phyloP scores from a whole-genome alignment of 2,888 invertebrate genomes.

The Cheilosia variabilis region DNA sequence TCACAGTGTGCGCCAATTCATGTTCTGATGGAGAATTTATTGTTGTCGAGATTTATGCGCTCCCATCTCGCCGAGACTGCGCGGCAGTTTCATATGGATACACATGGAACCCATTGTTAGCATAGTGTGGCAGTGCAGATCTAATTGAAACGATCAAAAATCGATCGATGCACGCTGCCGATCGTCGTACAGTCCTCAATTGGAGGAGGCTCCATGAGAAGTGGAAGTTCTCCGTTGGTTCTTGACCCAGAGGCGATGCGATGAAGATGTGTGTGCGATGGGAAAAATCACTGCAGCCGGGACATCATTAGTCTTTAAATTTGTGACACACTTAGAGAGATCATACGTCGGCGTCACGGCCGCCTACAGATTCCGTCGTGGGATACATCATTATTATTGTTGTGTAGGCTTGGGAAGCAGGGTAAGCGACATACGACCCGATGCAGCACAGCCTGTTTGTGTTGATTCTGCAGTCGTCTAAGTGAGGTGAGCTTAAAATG shows the following conservation, averaged over 20 bases:
- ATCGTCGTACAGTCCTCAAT: not conserved
- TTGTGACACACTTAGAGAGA: slow-evolving; percentile 32
- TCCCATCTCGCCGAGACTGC: slow-evolving; percentile 18
- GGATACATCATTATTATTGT: slow-evolving; percentile 12
- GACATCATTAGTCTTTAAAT: slow-evolving; percentile 26
- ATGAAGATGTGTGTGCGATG: slow-evolving; percentile 33
- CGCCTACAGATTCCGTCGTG: slow-evolving; percentile 6
- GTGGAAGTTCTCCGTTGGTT: slow-evolving; percentile 11
- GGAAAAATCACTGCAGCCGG: slow-evolving; percentile 27
- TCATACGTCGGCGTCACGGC: not conserved
- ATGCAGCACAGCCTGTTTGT: too few relatives aligned
- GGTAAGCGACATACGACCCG: too few relatives aligned
- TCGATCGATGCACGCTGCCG: slow-evolving; percentile 24
- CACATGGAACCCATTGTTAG: slow-evolving; percentile 32
- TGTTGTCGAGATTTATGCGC: slow-evolving; percentile 45
- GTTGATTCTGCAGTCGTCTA: too few relatives aligned
- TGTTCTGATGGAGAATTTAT: slow-evolving; percentile 53
- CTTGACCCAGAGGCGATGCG: slow-evolving; percentile 28
- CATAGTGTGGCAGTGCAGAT: slow-evolving; percentile 10
- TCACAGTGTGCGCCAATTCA: slow-evolving; percentile 39
- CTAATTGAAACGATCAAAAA: slow-evolving; percentile 46
- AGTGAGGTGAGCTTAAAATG: too few relatives aligned
- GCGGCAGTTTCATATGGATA: slow-evolving; percentile 2
- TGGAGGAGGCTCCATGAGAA: slow-evolving; percentile 26
- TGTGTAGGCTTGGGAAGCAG: not conserved